Evolutionary conservation across 92 coral and sea anemone genomes (phyloP).

Genomic region (Epizoanthus scotinus): DNA sequence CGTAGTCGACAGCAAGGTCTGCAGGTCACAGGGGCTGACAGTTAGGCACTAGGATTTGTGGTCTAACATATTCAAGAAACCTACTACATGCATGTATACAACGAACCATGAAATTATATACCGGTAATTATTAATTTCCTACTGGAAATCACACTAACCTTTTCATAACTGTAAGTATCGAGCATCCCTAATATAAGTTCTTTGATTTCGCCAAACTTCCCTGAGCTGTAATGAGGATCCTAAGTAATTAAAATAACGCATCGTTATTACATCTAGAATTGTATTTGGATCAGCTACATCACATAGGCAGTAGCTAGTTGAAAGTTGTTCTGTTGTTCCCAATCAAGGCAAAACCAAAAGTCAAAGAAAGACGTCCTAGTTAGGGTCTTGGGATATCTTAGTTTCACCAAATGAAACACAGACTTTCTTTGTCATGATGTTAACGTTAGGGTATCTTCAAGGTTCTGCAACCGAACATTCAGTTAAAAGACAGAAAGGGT

Average conservation of each 20-base stretch:
- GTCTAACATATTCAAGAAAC: neutral
- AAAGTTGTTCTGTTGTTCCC: too few relatives aligned
- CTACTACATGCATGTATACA: too few relatives aligned
- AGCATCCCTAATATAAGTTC: conserved; percentile 95
- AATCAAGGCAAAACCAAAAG: too few relatives aligned
- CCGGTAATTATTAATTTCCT: conserved; percentile 55
- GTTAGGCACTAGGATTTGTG: neutral
- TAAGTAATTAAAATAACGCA: conserved; percentile 12
- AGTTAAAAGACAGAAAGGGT: too few relatives aligned
- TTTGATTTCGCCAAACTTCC: conserved; percentile 96
- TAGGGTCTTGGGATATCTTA: neutral
- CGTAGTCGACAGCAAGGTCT: conserved; percentile 94
- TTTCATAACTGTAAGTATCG: conserved; percentile 93
- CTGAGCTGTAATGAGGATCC: conserved; percentile 95
- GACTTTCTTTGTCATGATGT: too few relatives aligned
- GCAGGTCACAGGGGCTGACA: neutral
- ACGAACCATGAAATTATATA: conserved; percentile 46
- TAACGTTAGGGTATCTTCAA: too few relatives aligned
- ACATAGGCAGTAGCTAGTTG: too few relatives aligned
- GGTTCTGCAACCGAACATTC: too few relatives aligned
- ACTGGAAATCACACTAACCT: conserved; percentile 70
- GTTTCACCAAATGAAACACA: too few relatives aligned
- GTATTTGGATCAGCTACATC: too few relatives aligned
- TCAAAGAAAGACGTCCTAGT: neutral
- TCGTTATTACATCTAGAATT: too few relatives aligned